Evolutionary conservation across 1,140 invertebrate species (phyloP), one percentile per base, ranked within the genome.

Genomic region (Zaprionus tsacasi): DNA sequence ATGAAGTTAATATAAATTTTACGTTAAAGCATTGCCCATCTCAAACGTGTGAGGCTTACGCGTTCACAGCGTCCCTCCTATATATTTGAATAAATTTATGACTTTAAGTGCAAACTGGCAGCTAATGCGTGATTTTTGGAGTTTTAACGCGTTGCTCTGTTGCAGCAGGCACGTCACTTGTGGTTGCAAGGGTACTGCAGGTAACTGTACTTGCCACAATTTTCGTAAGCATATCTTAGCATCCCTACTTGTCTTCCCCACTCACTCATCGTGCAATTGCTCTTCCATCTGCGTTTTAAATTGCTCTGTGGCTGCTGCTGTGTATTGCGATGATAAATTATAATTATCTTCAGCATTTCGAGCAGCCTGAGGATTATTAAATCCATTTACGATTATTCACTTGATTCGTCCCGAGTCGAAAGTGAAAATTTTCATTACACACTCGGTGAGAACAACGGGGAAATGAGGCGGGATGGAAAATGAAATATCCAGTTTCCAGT

Each of bases 1-100:
- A 89, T 88, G 85, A 88, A 88, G 83, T 88, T 88, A 89, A 88
- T 89, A 89, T 89, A 83, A 85, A 85, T 88, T 86, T 78, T 89
- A 67, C 85, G 79, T 88, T 85, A 89, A 82, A 70, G 65, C 75
- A 57, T 38, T 58, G 45, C 52, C 65, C 52, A 63, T 38, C 52
- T 36, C 69, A 76, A 30, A 71, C 65, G 64, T 66, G 71, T 72
- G 38, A 68, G 57, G 59, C 66, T 74, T 74, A 63, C 67, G 43
- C 48, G 70, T 33, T 57, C 54, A 56, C 30, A 50, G 43, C 55
- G 30, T 21, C 21, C 21, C 21, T 21, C 33, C 59, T 69, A 87
- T 88, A 81, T 81, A 89, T 89, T 88, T 85, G 88, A 89, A 88
- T 88, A 88, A 88, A 88, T 88, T 88, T 88, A 88, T 89, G 81